phyloP scores from a whole-genome alignment of 2,797 vertebrate species.

The Limosa lapponica region DNA sequence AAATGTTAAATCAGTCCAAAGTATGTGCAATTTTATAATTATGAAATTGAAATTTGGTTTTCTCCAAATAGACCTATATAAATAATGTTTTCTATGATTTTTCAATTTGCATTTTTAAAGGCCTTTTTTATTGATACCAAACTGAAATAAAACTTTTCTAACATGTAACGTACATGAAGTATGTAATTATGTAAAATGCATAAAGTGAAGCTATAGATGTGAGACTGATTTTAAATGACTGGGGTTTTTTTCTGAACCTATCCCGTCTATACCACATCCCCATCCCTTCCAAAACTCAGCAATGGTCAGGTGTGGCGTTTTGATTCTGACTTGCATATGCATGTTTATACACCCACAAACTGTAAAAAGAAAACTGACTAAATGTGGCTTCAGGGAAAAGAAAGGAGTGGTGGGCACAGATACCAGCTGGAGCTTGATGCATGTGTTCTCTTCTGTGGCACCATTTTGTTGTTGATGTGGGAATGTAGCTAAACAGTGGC shows the following conservation, averaged over 20 bases:
- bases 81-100: neutral
- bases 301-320: constrained; percentile 32
- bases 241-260: neutral
- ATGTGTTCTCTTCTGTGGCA: constrained; percentile 67
- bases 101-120: neutral
- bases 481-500: constrained; percentile 69
- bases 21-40: neutral
- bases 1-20: neutral
- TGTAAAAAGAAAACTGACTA: constrained; percentile 49
- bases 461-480: constrained; percentile 70
- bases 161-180: neutral
- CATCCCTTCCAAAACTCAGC: neutral
- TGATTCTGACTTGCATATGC: constrained; percentile 26
- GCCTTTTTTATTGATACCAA: neutral
- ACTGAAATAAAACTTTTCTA: neutral
- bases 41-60: neutral
- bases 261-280: neutral
- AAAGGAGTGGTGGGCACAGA: constrained; percentile 30
- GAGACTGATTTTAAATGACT: neutral
- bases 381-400: constrained; percentile 57
- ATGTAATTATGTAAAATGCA: neutral
- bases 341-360: constrained; percentile 52
- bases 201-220: neutral
- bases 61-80: neutral
- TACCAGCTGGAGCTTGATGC: constrained; percentile 69